Percentiles rank a stretch among this genome's conserved stretches.
Evolutionary conservation across 1,140 invertebrate species (phyloP).

Genomic region (Metaphire vulgaris): DNA sequence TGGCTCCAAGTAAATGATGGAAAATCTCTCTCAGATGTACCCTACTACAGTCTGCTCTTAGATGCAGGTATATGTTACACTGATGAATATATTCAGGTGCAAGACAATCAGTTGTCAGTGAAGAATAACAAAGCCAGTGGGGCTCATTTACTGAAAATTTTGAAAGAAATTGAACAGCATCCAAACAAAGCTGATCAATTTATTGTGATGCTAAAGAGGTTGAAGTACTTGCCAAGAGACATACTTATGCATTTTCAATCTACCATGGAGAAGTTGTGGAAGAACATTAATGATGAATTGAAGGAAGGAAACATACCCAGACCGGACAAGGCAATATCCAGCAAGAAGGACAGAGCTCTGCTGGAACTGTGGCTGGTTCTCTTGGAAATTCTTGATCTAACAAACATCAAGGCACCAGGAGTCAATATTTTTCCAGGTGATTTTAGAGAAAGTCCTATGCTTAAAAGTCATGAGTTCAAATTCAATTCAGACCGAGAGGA

Average conservation of each 20-base stretch:
- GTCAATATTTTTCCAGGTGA: conserved; percentile 23
- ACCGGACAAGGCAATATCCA: neutral
- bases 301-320: neutral
- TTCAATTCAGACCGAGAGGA: conserved; percentile 6
- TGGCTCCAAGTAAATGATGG: conserved; percentile 24
- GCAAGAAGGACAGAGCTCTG: neutral
- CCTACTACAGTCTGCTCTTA: conserved; percentile 5
- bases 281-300: neutral
- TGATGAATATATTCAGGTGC: neutral
- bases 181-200: neutral
- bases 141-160: neutral
- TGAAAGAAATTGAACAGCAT: neutral
- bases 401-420: conserved; percentile 17
- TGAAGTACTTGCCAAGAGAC: conserved; percentile 4
- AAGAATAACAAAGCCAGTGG: neutral
- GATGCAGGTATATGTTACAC: conserved; percentile 18
- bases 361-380: conserved; percentile 10
- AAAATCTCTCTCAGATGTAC: conserved; percentile 16
- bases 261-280: conserved; percentile 9
- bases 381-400: neutral
- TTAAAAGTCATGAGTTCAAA: conserved; percentile 6
- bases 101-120: neutral
- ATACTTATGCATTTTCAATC: neutral
- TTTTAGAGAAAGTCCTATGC: neutral
- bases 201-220: neutral